Base-by-base conservation (phyloP, 2,113 vertebrate species). In the Tyrannus savana region DNA sequence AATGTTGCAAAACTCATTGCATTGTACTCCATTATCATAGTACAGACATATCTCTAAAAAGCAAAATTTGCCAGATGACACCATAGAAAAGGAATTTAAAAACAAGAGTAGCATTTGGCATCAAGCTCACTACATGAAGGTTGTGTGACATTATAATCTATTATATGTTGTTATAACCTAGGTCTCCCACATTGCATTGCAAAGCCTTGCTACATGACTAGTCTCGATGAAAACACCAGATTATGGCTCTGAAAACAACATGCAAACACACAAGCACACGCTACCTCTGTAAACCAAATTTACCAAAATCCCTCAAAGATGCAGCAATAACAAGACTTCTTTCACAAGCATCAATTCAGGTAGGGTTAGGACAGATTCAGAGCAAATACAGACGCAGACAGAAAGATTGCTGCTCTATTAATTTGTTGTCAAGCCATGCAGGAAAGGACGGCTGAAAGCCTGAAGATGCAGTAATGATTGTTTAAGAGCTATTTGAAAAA, bases 401-500 rank as follows among this genome's bases (percentile, higher is more conserved):
- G 92, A 96, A 84, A 96, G 90, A 87, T 85, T 56, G 87, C 88
- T 84, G 93, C 78, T 97, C 93, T 87, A 71, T 97, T 96, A 92
- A 97, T 90, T 87, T 77, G 92, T 87, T 94, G 94, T 95, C 94
- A 97, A 96, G 77, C 94, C 91, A 90, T 83, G 88, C 90, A 92
- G 76, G 86, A 66, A 94, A 92, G 91, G 92, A 89, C 12, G 42
- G 52, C 87, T 81, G 62, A 86, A 85, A 97, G 87, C 82, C 83
- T 62, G 37, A 96, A 93, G 96, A 96, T 84, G 96, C 94, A 92
- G 86, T 69, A 92, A 86, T 58, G 96, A 96, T 96, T 95, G 91
- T 96, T 97, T 97, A 96, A 96, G 93, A 97, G 87, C 89, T 78
- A 74, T 94, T 96, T 80, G 91, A 86, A 95, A 96, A 96, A 96